Evolutionary conservation across 1,140 invertebrate genomes (phyloP).

Genomic region (Anastrepha ludens): DNA sequence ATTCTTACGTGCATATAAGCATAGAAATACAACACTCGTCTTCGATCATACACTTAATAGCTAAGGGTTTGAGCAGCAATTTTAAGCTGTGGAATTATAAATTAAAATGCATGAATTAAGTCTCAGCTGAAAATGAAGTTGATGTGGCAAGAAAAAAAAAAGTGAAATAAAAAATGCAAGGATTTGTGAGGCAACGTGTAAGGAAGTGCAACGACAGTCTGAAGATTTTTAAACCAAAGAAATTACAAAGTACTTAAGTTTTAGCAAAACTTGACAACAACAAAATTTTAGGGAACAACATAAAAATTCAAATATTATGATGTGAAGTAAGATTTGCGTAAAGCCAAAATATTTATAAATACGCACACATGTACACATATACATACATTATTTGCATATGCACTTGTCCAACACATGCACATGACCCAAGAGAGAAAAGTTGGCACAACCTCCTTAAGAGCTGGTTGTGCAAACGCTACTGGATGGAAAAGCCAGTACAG

Average conservation of each 20-base stretch:
- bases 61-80: conserved; percentile 7
- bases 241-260: conserved; percentile 28
- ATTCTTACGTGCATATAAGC: background rate
- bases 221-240: conserved; percentile 17
- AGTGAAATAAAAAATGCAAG: background rate
- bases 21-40: background rate
- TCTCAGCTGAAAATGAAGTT: conserved; percentile 46
- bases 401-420: too few relatives aligned
- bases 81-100: conserved; percentile 50
- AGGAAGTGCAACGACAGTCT: background rate
- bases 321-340: background rate
- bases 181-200: background rate
- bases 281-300: background rate
- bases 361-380: background rate
- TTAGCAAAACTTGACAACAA: background rate
- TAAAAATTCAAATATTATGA: background rate
- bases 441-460: too few relatives aligned
- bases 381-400: too few relatives aligned
- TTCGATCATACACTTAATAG: conserved; percentile 8
- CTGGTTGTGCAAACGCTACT: too few relatives aligned
- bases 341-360: conserved; percentile 12
- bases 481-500: too few relatives aligned
- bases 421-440: too few relatives aligned
- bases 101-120: conserved; percentile 53
- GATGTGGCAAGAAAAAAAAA: background rate